Percentiles rank a stretch among this genome's conserved stretches.
Evolutionary conservation across 2,113 vertebrate genomes (phyloP).

Genomic region (Seriola dumerili): DNA sequence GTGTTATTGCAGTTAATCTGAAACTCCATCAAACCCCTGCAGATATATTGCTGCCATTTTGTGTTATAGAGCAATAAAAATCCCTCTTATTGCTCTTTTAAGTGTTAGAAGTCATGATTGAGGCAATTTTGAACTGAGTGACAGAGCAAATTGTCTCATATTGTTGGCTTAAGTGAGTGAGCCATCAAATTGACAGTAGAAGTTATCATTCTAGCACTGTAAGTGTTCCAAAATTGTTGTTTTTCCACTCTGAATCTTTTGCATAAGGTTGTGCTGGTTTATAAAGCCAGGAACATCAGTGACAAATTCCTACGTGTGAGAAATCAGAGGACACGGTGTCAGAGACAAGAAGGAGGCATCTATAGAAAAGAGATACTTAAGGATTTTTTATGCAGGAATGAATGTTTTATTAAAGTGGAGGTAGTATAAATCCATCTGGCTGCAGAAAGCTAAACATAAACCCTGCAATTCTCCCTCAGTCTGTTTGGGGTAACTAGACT

Average conservation of each 20-base stretch:
- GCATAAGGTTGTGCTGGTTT: conserved; percentile 29
- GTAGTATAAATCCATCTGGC: conserved; percentile 53
- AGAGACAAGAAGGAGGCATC: background rate
- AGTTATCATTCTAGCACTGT: conserved; percentile 7
- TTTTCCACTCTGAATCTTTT: conserved; percentile 19
- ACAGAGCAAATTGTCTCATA: conserved; percentile 39
- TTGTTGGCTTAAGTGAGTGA: conserved; percentile 38
- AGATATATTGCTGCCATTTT: conserved; percentile 57
- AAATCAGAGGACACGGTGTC: conserved; percentile 23
- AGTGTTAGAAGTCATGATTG: conserved; percentile 52
- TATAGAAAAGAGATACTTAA: conserved; percentile 36
- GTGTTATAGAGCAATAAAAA: conserved; percentile 49
- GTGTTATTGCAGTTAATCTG: conserved; percentile 38
- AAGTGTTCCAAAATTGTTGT: background rate
- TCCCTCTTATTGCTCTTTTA: conserved; percentile 53
- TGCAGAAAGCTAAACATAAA: conserved; percentile 32
- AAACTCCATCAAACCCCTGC: conserved; percentile 43
- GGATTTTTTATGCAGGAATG: conserved; percentile 59
- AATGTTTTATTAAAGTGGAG: conserved; percentile 67
- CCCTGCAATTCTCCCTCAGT: conserved; percentile 7
- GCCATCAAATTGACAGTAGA: conserved; percentile 27
- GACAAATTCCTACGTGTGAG: conserved; percentile 16
- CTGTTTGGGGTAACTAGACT: conserved; percentile 9
- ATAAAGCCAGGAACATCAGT: conserved; percentile 21
- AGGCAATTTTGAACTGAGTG: conserved; percentile 46